Evolutionary conservation across 2,113 vertebrate species (phyloP).

Genomic region (Brachypodius melanocephalos): DNA sequence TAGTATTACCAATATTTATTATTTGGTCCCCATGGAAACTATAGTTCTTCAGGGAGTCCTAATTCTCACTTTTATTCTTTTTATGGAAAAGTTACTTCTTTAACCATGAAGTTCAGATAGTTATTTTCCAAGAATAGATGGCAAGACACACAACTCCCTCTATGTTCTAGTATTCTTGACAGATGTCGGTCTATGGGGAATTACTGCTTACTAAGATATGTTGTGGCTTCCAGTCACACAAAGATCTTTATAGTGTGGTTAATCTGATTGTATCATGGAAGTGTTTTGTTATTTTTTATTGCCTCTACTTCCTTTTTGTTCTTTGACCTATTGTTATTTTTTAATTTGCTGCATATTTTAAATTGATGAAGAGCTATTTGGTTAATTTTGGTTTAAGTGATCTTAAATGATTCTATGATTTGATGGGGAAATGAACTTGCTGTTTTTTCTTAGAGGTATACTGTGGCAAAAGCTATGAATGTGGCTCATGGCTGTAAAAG

Average conservation of each 20-base stretch:
- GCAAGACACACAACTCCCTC: neutral
- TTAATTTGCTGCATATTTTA: neutral
- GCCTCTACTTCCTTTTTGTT: neutral
- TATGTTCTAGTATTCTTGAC: neutral
- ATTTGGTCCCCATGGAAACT: constrained; percentile 42
- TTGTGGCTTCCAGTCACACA: neutral
- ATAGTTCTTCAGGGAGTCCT: neutral
- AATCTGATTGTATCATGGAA: neutral
- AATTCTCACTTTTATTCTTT: neutral
- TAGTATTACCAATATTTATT: constrained; percentile 23
- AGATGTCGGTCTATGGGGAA: neutral
- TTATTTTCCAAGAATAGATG: neutral
- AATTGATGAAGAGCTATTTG: neutral
- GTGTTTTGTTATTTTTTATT: neutral
- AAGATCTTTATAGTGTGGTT: neutral
- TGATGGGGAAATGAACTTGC: neutral
- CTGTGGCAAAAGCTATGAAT: neutral
- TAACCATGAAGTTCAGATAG: neutral
- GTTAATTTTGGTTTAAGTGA: neutral
- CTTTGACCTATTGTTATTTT: neutral
- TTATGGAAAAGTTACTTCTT: neutral
- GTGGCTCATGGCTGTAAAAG: neutral
- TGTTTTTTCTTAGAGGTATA: neutral
- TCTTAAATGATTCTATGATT: neutral
- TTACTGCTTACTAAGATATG: neutral